Evolutionary conservation across 2,888 invertebrate genomes (phyloP), one percentile per base, ranked within the genome.

Genomic region (Liopterus haemorrhoidalis): DNA sequence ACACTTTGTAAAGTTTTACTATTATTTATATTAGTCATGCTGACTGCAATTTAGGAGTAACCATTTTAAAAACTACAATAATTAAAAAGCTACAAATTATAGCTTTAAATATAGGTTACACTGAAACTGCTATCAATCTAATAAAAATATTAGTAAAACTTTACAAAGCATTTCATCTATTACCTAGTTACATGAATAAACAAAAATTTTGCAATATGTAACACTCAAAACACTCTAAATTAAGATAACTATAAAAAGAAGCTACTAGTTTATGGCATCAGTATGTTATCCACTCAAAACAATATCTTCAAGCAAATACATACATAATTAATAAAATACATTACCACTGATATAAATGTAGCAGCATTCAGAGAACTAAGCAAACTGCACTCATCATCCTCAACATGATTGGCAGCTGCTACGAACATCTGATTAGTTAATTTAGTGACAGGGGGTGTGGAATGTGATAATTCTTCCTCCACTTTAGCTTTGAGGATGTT

Each of bases 401-500:
- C 45, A 16, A 36, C 42, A 5, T 36, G 21, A 18, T 24, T 22
- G 25, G 68, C 58, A 50, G 65, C 61, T 43, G 70, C 65, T 59
- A 75, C 74, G 59, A 74, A 75, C 71, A 75, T 73, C 62, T 75
- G 76, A 65, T 76, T 76, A 28, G 75, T 76, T 46, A 75, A 51
- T 60, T 76, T 76, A 2, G 73, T 68, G 6, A 41, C 65, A 32
- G 59, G 53, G 32, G 59, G 58, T 48, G 56, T 41, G 28, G 48
- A 28, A 20, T 41, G 43, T 15, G 56, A 51, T 38, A 60, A 32
- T 63, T 82, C 82, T 59, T 82, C 82, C 62, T 80, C 78, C 43
- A 75, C 75, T 57, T 75, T 76, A 68, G 89, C 89, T 76, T 95
- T 95, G 41, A 94, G 72, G 64, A 94, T 93, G 70, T 89, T 94